Percentiles rank a stretch among this genome's conserved stretches.
phyloP scores from a whole-genome alignment of 2,113 vertebrate genomes.

The Gopherus evgoodei region DNA sequence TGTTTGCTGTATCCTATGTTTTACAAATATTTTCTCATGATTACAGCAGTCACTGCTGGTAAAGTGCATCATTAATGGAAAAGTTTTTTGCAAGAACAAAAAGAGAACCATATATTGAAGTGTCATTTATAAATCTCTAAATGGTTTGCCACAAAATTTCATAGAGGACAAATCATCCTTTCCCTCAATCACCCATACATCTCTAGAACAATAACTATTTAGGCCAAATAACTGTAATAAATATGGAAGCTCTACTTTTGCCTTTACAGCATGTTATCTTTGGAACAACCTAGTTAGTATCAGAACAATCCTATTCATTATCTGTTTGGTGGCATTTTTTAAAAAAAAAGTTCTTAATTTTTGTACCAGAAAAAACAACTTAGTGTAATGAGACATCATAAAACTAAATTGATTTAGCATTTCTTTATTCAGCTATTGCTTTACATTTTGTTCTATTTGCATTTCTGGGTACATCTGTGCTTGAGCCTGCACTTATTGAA shows the following conservation, averaged over 20 bases:
- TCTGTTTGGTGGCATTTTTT: background rate
- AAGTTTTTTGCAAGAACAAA: background rate
- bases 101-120: background rate
- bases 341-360: background rate
- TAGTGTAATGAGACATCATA: background rate
- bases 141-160: background rate
- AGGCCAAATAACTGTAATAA: background rate
- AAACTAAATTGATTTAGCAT: background rate
- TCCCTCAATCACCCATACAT: background rate
- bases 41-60: background rate
- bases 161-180: background rate
- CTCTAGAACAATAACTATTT: background rate
- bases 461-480: background rate
- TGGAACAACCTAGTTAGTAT: background rate
- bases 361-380: background rate
- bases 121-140: background rate
- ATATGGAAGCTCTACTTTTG: background rate
- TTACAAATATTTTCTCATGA: background rate
- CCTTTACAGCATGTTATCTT: background rate
- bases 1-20: background rate
- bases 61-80: background rate
- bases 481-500: background rate
- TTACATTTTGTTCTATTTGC: background rate
- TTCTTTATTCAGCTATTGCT: background rate
- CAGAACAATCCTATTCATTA: background rate